Percentiles rank a stretch among this genome's conserved stretches.
phyloP scores from a whole-genome alignment of 2,797 vertebrate genomes.

The Tapirus indicus region DNA sequence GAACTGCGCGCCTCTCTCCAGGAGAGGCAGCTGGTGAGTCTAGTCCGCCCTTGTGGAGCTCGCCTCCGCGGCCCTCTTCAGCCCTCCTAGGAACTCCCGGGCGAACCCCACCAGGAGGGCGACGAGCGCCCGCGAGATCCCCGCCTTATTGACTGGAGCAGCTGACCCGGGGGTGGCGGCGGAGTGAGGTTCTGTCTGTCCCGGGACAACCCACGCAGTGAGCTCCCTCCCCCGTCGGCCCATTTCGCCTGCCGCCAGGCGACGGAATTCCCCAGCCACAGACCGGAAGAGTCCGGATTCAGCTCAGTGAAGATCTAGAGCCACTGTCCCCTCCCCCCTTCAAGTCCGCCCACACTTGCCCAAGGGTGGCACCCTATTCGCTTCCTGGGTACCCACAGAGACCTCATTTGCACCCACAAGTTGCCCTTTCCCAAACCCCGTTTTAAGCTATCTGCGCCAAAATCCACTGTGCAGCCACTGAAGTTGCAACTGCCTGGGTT shows the following conservation, averaged over 20 bases:
- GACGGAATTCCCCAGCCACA: no score
- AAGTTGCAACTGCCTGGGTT: not conserved
- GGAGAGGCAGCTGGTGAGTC: not conserved
- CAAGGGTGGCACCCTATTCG: not conserved
- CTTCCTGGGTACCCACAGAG: not conserved
- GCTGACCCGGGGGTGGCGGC: constrained; percentile 46
- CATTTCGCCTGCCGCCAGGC: not conserved
- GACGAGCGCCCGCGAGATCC: not conserved
- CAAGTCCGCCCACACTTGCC: not conserved
- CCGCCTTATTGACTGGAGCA: constrained; percentile 73
- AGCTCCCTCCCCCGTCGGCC: not conserved
- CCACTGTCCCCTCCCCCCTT: rapidly evolving
- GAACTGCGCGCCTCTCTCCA: rapidly evolving
- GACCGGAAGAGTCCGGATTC: rapidly evolving
- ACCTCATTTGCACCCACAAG: not conserved
- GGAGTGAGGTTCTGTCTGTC: not conserved
- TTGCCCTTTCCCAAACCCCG: not conserved
- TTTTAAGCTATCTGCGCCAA: no score
- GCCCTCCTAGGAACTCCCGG: not conserved
- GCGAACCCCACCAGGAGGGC: not conserved
- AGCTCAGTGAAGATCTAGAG: not conserved
- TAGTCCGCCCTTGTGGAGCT: not conserved
- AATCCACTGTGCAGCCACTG: rapidly evolving
- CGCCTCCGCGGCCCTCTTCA: not conserved
- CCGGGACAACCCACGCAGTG: constrained; percentile 5